These are phyloP conservation scores for Criorhina ranunculi DNA, from an alignment of 2,888 invertebrate genomes.

Conservation along the genomic window DNA sequence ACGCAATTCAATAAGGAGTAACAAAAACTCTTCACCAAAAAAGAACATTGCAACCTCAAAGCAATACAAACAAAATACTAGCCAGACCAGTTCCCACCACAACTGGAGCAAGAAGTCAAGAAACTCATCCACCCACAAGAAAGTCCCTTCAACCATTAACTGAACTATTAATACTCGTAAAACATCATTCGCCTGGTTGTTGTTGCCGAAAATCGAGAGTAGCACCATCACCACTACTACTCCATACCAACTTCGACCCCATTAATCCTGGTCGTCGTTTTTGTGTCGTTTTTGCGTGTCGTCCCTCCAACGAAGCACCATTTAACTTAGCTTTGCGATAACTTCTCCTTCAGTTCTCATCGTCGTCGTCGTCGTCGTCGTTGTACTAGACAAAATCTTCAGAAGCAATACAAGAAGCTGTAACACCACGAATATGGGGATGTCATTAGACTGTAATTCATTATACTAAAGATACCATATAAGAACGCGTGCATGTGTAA, in stretches of 20 bases:
- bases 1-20: conserved; percentile 55
- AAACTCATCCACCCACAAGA: conserved; percentile 66
- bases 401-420: conserved; percentile 21
- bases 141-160: conserved; percentile 69
- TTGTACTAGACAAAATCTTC: conserved; percentile 38
- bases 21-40: conserved; percentile 30
- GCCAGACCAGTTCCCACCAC: conserved; percentile 21
- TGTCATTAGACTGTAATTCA: conserved; percentile 75
- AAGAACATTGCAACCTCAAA: conserved; percentile 3
- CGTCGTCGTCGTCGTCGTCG: not conserved
- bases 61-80: conserved; percentile 4
- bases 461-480: conserved; percentile 68
- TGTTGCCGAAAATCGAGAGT: conserved; percentile 28
- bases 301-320: conserved; percentile 57
- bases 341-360: conserved; percentile 55
- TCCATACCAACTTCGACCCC: not conserved
- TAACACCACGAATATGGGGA: conserved; percentile 66
- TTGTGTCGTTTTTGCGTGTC: conserved; percentile 31
- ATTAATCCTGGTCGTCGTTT: conserved; percentile 47
- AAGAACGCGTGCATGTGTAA: conserved; percentile 24
- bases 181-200: conserved; percentile 55
- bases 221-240: conserved; percentile 18
- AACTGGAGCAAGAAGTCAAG: conserved; percentile 69
- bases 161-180: conserved; percentile 70
- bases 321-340: conserved; percentile 74